These are phyloP conservation scores for Propithecus perrieri DNA, from an alignment of 2,797 vertebrate genomes.

Conservation along the genomic window DNA sequence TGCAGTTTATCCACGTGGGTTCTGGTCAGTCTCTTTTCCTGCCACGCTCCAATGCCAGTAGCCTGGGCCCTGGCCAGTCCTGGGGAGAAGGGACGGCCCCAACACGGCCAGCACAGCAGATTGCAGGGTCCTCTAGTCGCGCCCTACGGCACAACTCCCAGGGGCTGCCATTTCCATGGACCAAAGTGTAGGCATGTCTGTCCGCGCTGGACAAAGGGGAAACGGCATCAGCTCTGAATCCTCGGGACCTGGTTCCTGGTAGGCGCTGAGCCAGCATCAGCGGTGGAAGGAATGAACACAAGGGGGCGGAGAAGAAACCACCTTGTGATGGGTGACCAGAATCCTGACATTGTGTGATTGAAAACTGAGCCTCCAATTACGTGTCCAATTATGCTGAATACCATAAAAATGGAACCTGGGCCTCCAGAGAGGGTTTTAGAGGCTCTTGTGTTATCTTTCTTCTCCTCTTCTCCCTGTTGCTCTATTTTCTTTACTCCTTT, in stretches of 20 bases:
- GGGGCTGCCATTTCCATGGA: background rate
- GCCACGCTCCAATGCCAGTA: background rate
- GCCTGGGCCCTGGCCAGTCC: background rate
- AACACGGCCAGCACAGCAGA: background rate
- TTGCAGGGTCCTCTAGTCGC: background rate
- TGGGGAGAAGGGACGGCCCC: background rate
- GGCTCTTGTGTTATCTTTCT: background rate
- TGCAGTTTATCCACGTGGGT: fast-evolving
- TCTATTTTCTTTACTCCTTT: slow-evolving; percentile 30
- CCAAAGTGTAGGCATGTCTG: background rate
- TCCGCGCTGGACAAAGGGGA: background rate
- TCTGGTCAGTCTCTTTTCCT: background rate
- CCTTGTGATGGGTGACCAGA: background rate
- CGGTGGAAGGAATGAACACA: background rate
- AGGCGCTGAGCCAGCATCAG: background rate
- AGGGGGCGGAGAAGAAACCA: background rate
- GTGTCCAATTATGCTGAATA: background rate
- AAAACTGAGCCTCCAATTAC: background rate
- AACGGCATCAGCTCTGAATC: background rate
- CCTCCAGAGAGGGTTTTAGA: slow-evolving; percentile 35
- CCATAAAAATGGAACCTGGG: background rate
- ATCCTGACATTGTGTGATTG: background rate
- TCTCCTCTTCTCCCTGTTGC: background rate
- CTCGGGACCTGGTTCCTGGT: background rate
- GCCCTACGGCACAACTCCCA: fast-evolving